These are phyloP conservation scores for Cryptotis parvus DNA, from an alignment of 2,113 vertebrate species.

Conservation along the genomic window DNA sequence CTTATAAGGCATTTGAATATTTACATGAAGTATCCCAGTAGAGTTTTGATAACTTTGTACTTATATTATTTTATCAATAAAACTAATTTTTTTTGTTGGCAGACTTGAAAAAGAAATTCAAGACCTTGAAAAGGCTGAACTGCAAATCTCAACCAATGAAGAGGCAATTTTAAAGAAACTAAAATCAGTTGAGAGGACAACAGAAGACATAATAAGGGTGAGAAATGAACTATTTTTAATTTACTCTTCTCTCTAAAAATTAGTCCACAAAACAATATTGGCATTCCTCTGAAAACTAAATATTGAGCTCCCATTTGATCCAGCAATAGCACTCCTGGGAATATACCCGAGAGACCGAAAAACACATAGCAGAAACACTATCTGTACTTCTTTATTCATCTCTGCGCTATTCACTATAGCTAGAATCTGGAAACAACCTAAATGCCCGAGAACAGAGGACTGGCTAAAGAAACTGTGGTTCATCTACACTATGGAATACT, in stretches of 20 bases:
- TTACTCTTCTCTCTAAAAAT: not conserved
- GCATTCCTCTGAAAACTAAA: too few relatives aligned
- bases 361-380: too few relatives aligned
- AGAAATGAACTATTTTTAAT: slow-evolving; percentile 57
- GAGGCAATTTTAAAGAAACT: slow-evolving; percentile 92
- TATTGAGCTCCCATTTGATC: too few relatives aligned
- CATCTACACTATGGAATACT: too few relatives aligned
- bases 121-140: slow-evolving; percentile 92
- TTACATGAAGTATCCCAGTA: not conserved
- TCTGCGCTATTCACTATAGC: too few relatives aligned
- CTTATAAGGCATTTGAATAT: not conserved
- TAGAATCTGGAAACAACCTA: too few relatives aligned
- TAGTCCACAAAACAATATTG: slow-evolving; percentile 8
- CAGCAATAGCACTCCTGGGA: too few relatives aligned
- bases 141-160: slow-evolving; percentile 93
- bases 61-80: not conserved
- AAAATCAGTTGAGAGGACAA: slow-evolving; percentile 94
- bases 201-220: slow-evolving; percentile 98
- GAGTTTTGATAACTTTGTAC: not conserved
- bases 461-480: too few relatives aligned
- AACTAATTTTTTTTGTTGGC: slow-evolving; percentile 55
- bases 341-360: too few relatives aligned
- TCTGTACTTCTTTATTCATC: too few relatives aligned
- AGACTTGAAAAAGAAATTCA: slow-evolving; percentile 95
- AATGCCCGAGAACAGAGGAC: too few relatives aligned